phyloP scores from a whole-genome alignment of 2,888 invertebrate genomes.

The Chesias legatella region DNA sequence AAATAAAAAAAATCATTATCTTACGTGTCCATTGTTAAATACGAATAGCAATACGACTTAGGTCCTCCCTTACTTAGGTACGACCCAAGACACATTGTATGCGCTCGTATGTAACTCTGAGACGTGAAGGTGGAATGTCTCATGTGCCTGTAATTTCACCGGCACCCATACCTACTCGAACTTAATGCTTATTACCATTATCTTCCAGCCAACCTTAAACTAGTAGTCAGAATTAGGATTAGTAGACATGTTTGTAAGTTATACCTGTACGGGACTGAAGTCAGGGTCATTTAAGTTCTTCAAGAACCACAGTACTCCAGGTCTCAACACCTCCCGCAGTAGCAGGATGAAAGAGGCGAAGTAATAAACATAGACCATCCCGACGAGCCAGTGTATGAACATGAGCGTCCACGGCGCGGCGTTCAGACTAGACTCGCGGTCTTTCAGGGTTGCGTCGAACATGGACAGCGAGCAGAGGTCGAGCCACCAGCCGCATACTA shows the following conservation, averaged over 20 bases:
- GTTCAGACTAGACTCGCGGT: constrained; percentile 92
- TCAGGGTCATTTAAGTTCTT: constrained; percentile 99
- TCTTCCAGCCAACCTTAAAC: too few species aligned
- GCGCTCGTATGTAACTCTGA: too few species aligned
- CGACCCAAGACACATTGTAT: too few species aligned
- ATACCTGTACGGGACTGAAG: constrained; percentile 97
- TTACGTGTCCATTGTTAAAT: too few species aligned
- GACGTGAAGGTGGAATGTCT: too few species aligned
- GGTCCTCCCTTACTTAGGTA: too few species aligned
- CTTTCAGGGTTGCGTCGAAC: constrained; percentile 93
- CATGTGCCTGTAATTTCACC: too few species aligned
- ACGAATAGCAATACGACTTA: too few species aligned
- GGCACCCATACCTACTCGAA: too few species aligned
- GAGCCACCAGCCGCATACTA: constrained; percentile 99
- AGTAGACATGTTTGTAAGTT: constrained; percentile 15
- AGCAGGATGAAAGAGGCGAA: constrained; percentile 98
- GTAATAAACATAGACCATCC: constrained; percentile 99
- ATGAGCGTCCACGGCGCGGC: constrained; percentile 97
- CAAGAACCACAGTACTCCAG: constrained; percentile 98
- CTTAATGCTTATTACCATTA: too few species aligned
- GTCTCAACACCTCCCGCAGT: constrained; percentile 95
- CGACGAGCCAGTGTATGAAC: constrained; percentile 99
- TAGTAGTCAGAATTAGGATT: too few species aligned
- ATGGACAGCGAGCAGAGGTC: constrained; percentile 97
- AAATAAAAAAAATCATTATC: too few species aligned